Evolutionary conservation across 1,140 invertebrate genomes (phyloP).

Genomic region (Muscidifurax raptorellus): DNA sequence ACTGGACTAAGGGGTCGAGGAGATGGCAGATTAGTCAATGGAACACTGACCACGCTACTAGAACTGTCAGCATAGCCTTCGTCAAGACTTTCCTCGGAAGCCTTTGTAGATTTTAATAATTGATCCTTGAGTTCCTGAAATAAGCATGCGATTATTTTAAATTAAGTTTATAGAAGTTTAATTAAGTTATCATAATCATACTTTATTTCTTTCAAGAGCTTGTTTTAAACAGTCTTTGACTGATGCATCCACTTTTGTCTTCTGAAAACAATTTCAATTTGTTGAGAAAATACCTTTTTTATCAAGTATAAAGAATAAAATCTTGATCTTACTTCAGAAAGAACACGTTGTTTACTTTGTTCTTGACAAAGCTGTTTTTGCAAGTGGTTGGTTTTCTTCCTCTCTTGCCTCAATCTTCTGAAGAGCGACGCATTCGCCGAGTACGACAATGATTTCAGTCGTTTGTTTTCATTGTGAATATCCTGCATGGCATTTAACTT

Average conservation of each 20-base stretch:
- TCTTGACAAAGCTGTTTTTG: conserved; percentile 55
- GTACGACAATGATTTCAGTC: conserved; percentile 59
- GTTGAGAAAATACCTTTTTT: conserved; percentile 12
- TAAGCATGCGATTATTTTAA: not conserved
- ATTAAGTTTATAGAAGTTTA: not conserved
- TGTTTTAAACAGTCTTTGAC: conserved; percentile 58
- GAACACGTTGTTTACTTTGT: conserved; percentile 18
- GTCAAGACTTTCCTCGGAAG: conserved; percentile 65
- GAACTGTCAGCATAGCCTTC: conserved; percentile 66
- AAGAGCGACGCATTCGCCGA: conserved; percentile 60
- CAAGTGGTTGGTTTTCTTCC: conserved; percentile 54
- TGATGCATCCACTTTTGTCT: conserved; percentile 55
- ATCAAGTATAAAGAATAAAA: conserved; percentile 22
- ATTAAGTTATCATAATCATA: conserved; percentile 41
- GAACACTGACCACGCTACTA: conserved; percentile 41
- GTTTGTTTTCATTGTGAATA: conserved; percentile 61
- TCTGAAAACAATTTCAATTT: conserved; percentile 52
- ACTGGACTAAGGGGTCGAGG: conserved; percentile 62
- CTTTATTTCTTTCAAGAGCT: conserved; percentile 60
- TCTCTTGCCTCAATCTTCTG: conserved; percentile 61
- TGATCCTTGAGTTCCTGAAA: conserved; percentile 61
- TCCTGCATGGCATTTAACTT: conserved; percentile 62
- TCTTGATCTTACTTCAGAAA: conserved; percentile 22
- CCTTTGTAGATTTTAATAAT: conserved; percentile 56
- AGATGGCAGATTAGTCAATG: conserved; percentile 59